phyloP scores from a whole-genome alignment of 2,888 invertebrate genomes.

The Dicranocentrus wangi region DNA sequence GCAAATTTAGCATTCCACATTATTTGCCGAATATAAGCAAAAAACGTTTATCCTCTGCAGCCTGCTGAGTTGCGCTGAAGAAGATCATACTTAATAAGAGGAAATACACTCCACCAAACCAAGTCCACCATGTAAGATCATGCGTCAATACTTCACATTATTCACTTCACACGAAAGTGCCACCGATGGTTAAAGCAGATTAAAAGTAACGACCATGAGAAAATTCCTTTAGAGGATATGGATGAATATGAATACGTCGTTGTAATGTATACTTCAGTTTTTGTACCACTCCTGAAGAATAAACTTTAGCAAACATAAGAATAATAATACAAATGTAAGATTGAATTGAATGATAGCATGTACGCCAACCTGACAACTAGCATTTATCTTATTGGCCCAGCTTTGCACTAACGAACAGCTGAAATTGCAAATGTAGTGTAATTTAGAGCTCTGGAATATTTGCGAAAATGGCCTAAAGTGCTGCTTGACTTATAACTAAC shows the following conservation, averaged over 20 bases:
- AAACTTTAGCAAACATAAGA: not conserved
- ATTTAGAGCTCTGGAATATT: not conserved
- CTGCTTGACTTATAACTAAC: not conserved
- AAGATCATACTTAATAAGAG: no score
- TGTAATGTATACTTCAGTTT: not conserved
- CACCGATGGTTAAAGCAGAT: slow-evolving; percentile 36
- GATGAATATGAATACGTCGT: not conserved
- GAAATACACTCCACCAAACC: no score
- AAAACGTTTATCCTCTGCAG: not conserved
- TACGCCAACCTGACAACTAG: not conserved
- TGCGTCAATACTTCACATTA: not conserved
- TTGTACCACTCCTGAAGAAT: not conserved
- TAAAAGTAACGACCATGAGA: slow-evolving; percentile 42
- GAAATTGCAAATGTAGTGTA: not conserved
- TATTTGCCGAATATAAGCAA: no score
- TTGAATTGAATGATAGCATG: no score
- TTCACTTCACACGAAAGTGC: slow-evolving; percentile 17
- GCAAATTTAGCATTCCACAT: not conserved
- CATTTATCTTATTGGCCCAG: not conserved
- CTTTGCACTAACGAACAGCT: not conserved
- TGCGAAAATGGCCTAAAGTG: not conserved
- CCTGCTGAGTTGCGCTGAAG: no score
- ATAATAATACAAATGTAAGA: no score
- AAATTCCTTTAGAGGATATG: not conserved
- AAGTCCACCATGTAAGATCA: no score